Conservation (phyloP, 2,797 vertebrate genomes). For the Paedocypris micromegethes region DNA sequence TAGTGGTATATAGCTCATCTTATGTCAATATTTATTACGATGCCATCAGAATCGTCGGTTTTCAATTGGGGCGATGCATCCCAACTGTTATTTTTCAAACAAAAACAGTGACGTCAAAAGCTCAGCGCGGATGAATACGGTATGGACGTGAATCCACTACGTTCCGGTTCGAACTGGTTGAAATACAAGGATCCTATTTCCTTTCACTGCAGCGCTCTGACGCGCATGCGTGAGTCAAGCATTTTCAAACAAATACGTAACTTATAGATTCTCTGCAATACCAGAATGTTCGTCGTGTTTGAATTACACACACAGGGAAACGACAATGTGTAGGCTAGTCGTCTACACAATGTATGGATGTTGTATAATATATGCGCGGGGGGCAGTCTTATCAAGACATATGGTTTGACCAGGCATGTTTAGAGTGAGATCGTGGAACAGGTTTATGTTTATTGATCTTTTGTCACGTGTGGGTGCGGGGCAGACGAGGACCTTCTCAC, state of each 20-base stretch:
- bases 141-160: constrained; percentile 29
- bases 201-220: constrained; percentile 55
- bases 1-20: too few relatives aligned
- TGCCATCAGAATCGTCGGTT: neutral
- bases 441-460: neutral
- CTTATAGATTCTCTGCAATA: neutral
- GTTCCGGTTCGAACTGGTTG: constrained; percentile 66
- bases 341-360: too few relatives aligned
- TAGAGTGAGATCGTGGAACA: neutral
- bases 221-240: constrained; percentile 37
- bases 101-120: constrained; percentile 58
- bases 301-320: too few relatives aligned
- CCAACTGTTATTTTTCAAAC: constrained; percentile 31
- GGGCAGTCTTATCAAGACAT: too few relatives aligned
- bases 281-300: constrained; percentile 25
- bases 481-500: constrained; percentile 12
- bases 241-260: neutral
- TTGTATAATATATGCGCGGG: too few relatives aligned
- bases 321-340: too few relatives aligned
- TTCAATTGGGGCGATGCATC: neutral
- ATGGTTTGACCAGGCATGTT: too few relatives aligned
- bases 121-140: constrained; percentile 57
- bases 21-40: too few relatives aligned
- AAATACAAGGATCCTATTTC: constrained; percentile 37
- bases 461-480: constrained; percentile 6